Evolutionary conservation across 2,113 vertebrate genomes (phyloP).

Genomic region (Noturus placidus): DNA sequence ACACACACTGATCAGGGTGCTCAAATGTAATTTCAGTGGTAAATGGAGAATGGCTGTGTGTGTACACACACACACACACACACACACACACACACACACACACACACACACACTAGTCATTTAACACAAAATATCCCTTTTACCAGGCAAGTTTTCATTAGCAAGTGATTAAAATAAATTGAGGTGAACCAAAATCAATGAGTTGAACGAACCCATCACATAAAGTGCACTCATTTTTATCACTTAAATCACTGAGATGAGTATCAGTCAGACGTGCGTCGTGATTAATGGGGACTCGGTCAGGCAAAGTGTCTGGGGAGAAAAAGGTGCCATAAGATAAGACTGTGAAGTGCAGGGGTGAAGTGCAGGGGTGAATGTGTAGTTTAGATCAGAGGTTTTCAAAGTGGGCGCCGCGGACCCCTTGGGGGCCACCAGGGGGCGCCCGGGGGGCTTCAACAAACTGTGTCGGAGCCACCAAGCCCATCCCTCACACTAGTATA

Average conservation of each 20-base stretch:
- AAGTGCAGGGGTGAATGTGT: conserved; percentile 21
- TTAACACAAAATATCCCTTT: conserved; percentile 33
- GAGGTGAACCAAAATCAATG: conserved; percentile 74
- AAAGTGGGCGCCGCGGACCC: too few relatives aligned
- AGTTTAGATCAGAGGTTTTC: too few relatives aligned
- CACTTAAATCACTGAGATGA: conserved; percentile 75
- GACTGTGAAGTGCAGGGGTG: conserved; percentile 45
- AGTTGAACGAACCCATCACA: conserved; percentile 53
- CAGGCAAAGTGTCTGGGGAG: conserved; percentile 61
- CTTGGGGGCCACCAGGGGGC: too few relatives aligned
- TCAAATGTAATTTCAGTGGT: conserved; percentile 2
- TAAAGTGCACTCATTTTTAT: conserved; percentile 61
- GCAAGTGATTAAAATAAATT: conserved; percentile 72
- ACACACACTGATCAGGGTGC: background rate
- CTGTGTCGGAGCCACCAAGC: too few relatives aligned
- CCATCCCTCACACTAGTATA: too few relatives aligned
- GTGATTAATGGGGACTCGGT: conserved; percentile 74
- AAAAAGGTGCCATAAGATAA: conserved; percentile 64
- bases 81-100: conserved; percentile 33
- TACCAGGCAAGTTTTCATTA: conserved; percentile 62
- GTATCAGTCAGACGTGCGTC: conserved; percentile 66
- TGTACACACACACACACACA: conserved; percentile 13
- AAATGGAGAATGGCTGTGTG: background rate
- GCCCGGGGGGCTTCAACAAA: too few relatives aligned
- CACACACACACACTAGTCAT: conserved; percentile 33